Percentiles rank a stretch among this genome's conserved stretches.
These are phyloP conservation scores for Zaprionus kolodkinae DNA, from an alignment of 1,140 invertebrate genomes.

Conservation along the genomic window DNA sequence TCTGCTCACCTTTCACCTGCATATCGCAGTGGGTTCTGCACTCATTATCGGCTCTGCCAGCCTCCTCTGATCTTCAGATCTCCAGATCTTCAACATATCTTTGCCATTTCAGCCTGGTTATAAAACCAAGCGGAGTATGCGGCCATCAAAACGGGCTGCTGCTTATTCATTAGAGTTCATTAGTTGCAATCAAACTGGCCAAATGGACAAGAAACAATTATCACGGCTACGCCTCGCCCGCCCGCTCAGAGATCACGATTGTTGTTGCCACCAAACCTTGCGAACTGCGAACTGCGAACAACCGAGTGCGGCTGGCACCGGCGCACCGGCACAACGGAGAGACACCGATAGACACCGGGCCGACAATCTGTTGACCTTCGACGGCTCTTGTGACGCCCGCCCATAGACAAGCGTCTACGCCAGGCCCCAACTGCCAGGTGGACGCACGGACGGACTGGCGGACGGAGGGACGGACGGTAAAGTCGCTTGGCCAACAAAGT, in stretches of 20 bases:
- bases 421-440: constrained; percentile 7
- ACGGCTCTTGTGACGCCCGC: constrained; percentile 73
- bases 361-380: constrained; percentile 82
- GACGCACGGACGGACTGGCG: neutral
- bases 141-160: constrained; percentile 30
- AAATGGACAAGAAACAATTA: constrained; percentile 82
- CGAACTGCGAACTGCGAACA: too few relatives aligned
- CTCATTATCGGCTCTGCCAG: neutral
- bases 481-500: constrained; percentile 46
- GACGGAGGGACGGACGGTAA: neutral
- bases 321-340: constrained; percentile 17
- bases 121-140: neutral
- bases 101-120: neutral
- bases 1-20: neutral
- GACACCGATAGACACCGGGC: constrained; percentile 57
- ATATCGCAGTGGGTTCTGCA: neutral
- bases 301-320: constrained; percentile 12
- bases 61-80: neutral
- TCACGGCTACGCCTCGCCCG: constrained; percentile 69
- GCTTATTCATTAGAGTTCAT: constrained; percentile 77
- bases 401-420: constrained; percentile 57
- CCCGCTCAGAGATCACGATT: constrained; percentile 39
- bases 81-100: neutral
- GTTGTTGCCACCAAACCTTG: constrained; percentile 13
- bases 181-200: constrained; percentile 77